Base-by-base conservation (phyloP, 2,888 invertebrate species). In the Caenorhabditis angaria region DNA sequence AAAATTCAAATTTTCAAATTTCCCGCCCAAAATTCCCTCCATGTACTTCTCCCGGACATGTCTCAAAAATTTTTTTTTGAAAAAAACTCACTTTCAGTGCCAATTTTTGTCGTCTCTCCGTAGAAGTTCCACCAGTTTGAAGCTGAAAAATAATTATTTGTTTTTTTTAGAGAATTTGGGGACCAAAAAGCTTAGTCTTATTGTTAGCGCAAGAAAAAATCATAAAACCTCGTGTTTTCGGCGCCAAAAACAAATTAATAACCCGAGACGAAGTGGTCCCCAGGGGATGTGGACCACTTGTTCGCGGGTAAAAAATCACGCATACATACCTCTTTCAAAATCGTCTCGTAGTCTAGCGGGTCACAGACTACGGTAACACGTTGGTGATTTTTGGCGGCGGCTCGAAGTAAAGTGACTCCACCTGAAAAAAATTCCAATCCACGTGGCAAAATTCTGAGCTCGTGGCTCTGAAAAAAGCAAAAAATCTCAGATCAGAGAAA, bases 361-460 rank as follows among this genome's bases (percentile, higher is more conserved):
- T 97, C 96, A 88, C 95, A 95, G 68, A 97, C 88, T 22, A 97
- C 93, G 0, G 95, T 94, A 8, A 99, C 97, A 85, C 97, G 91
- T 54, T 92, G 91, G 88, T 97, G 95, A 90, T 97, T 97, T 90
- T 99, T 97, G 2, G 97, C 97, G 12, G 97, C 97, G 1, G 97
- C 97, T 82, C 97, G 90, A 24, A 97, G 89, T 25, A 97, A 89
- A 2, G 97, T 95, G 0, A 97, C 97, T 24, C 97, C 97, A 77
- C 79, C 77, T 77, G 73, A 24, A 72, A 77, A 24, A 24, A 25
- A 27, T 41, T 22, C 20, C 8, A 3, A 14, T 48, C 18, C 4
- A 14, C 20, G 5, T 48, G 5, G 14, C 35, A 35, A 10, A 35
- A 14, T 35, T 35, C 35, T 6, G 14, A 35, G 14, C 35, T 6